Percentiles rank a stretch among this genome's conserved stretches.
These are phyloP conservation scores for Aspidoscelis tigris DNA, from an alignment of 2,113 vertebrate species.

Conservation along the genomic window DNA sequence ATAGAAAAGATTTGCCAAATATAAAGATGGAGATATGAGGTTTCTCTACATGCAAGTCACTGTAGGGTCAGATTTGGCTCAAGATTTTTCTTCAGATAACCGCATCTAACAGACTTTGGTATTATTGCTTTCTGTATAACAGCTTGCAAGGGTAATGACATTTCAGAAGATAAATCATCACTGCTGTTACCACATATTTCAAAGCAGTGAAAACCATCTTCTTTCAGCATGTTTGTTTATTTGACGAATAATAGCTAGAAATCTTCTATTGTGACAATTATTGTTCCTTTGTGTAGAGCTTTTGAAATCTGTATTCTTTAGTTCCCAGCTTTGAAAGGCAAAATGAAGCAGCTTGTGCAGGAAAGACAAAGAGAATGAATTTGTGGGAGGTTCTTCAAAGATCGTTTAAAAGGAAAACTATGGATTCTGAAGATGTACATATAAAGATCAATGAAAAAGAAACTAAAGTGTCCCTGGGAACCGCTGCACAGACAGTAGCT, in stretches of 20 bases:
- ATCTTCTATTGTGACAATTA: slow-evolving; percentile 23
- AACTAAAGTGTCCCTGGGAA: neutral
- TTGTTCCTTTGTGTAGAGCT: neutral
- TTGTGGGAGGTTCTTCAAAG: slow-evolving; percentile 32
- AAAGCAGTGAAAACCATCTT: neutral
- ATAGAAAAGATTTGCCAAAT: neutral
- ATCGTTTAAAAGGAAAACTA: slow-evolving; percentile 34
- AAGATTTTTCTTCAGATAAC: neutral
- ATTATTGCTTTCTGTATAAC: neutral
- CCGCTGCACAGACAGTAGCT: too few species aligned
- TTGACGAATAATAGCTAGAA: slow-evolving; percentile 25
- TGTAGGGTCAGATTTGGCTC: neutral
- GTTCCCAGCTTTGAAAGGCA: slow-evolving; percentile 33
- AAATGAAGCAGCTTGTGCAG: slow-evolving; percentile 32
- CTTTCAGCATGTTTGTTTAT: slow-evolving; percentile 22
- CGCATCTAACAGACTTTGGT: neutral
- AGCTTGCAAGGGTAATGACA: slow-evolving; percentile 20
- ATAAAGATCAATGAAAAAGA: neutral
- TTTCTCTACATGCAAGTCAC: neutral
- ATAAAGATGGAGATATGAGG: neutral
- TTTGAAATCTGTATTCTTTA: slow-evolving; percentile 41
- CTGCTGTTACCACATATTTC: slow-evolving; percentile 21
- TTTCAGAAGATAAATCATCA: slow-evolving; percentile 24
- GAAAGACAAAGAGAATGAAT: slow-evolving; percentile 41
- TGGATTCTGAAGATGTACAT: neutral